Percentiles rank a stretch among this genome's conserved stretches.
Conservation (phyloP, 2,888 invertebrate genomes). For the Ectemnius cavifrons region DNA sequence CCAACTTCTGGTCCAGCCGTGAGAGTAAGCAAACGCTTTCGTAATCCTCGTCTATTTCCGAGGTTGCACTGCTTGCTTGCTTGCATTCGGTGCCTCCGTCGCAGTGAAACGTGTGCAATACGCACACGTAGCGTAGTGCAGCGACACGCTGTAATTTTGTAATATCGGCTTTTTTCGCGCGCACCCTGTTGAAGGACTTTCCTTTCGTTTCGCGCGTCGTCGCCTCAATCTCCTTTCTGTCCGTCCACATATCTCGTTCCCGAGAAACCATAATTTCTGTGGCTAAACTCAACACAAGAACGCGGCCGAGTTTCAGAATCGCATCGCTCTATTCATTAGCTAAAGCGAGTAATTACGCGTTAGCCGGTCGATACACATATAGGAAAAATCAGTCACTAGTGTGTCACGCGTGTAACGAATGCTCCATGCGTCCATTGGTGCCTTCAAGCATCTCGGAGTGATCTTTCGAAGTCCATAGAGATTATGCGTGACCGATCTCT, state of each 20-base stretch:
- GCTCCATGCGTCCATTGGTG: too few species aligned
- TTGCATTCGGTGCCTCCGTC: neutral
- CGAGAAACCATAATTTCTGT: slow-evolving; percentile 34
- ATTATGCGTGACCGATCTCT: neutral
- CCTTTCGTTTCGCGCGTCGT: slow-evolving; percentile 6
- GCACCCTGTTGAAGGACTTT: slow-evolving; percentile 10
- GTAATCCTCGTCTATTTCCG: neutral
- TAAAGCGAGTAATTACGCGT: slow-evolving; percentile 1
- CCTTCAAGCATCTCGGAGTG: too few species aligned
- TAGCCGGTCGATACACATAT: neutral
- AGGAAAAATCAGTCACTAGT: neutral
- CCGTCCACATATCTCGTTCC: slow-evolving; percentile 18
- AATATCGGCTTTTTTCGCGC: slow-evolving; percentile 7
- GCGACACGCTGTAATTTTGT: neutral
- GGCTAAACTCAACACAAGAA: neutral
- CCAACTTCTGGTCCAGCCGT: too few species aligned
- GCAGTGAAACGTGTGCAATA: neutral
- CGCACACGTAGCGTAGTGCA: neutral
- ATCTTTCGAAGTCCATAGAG: too few species aligned
- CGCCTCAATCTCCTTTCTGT: neutral
- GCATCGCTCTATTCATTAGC: neutral
- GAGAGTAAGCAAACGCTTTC: too few species aligned
- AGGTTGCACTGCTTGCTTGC: neutral
- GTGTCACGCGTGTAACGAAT: neutral
- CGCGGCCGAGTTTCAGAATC: neutral